These are phyloP conservation scores for Eumeta japonica DNA, from an alignment of 1,140 invertebrate genomes.

Conservation along the genomic window DNA sequence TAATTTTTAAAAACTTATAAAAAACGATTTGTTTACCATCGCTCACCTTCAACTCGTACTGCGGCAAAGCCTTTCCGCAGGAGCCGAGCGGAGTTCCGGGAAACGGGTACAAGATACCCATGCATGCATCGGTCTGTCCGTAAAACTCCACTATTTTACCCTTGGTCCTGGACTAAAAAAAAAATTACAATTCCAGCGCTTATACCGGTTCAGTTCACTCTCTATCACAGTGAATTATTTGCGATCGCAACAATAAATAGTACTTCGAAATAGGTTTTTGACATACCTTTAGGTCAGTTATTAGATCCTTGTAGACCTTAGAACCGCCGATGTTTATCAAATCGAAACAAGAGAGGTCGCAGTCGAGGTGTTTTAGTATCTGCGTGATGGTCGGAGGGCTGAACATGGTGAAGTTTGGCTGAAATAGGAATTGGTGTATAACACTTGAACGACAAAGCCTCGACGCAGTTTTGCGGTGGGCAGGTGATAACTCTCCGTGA, in stretches of 20 bases:
- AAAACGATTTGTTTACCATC: neutral
- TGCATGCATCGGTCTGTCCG: constrained; percentile 5
- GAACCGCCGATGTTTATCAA: constrained; percentile 9
- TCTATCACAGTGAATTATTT: neutral
- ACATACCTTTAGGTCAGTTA: constrained; percentile 9
- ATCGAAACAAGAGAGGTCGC: constrained; percentile 16
- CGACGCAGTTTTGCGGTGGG: no score
- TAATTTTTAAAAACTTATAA: neutral
- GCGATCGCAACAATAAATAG: neutral
- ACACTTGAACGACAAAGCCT: no score
- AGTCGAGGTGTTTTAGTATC: constrained; percentile 12
- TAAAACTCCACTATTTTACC: constrained; percentile 8
- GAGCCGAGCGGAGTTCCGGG: neutral
- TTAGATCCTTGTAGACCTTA: constrained; percentile 8
- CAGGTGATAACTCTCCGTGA: no score
- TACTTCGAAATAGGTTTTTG: constrained; percentile 9
- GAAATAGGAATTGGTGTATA: no score
- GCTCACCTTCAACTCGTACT: no score
- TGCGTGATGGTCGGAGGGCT: constrained; percentile 3
- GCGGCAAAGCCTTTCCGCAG: no score
- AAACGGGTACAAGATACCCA: neutral
- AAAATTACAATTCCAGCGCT: constrained; percentile 7
- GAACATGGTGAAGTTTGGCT: constrained; percentile 10
- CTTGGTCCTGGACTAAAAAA: constrained; percentile 15
- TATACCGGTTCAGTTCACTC: no score